Conservation (phyloP, 2,113 vertebrate genomes). For the Caracal caracal region DNA sequence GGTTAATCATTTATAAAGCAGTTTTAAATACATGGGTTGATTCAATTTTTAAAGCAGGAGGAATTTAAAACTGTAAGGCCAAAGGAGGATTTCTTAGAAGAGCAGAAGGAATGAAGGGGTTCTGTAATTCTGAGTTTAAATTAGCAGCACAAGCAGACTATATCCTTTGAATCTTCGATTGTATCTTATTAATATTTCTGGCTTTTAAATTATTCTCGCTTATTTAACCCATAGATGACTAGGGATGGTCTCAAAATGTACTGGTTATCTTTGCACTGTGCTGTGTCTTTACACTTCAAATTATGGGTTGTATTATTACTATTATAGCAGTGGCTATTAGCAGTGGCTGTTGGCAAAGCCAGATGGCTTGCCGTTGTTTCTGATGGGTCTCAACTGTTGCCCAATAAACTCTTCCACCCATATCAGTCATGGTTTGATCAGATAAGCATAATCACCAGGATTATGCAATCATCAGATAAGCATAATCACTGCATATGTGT, state of each 20-base stretch:
- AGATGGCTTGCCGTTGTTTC: background rate
- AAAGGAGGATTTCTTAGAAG: conserved; percentile 1
- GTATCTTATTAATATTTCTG: background rate
- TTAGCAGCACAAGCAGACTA: background rate
- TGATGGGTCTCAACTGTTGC: background rate
- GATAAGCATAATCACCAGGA: background rate
- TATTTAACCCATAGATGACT: background rate
- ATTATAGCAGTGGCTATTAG: background rate
- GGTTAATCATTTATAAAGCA: background rate
- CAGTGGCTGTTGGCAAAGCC: background rate
- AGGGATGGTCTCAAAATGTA: background rate
- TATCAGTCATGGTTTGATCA: background rate
- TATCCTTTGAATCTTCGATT: background rate
- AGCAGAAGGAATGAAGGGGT: background rate
- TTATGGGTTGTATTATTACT: background rate
- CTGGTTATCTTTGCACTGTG: background rate
- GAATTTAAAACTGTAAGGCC: background rate
- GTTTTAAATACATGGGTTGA: background rate
- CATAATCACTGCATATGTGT: background rate
- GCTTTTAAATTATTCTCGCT: conserved; percentile 4
- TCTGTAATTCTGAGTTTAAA: background rate
- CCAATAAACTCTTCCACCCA: background rate
- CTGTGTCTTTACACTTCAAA: background rate
- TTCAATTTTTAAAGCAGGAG: background rate
- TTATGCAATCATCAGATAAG: too few species aligned